Percentiles rank a stretch among this genome's conserved stretches.
These are phyloP conservation scores for Trachelus troglodyta DNA, from an alignment of 2,888 invertebrate species.

Conservation along the genomic window DNA sequence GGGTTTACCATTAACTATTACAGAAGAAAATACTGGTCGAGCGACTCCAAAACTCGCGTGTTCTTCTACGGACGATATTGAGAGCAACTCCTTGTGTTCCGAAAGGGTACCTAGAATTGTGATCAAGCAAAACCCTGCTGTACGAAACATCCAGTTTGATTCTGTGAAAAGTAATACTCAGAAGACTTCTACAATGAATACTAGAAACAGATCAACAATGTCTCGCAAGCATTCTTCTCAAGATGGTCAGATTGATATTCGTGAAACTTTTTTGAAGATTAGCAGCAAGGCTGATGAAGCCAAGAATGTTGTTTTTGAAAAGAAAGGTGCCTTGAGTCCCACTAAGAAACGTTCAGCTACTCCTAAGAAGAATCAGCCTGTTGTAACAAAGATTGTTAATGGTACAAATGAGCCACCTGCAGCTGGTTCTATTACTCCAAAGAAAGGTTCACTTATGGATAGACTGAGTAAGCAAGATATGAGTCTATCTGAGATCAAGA, in stretches of 20 bases:
- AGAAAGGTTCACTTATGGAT: constrained; percentile 67
- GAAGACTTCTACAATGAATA: constrained; percentile 34
- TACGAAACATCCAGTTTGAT: constrained; percentile 51
- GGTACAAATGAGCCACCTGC: constrained; percentile 41
- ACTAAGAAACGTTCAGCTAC: constrained; percentile 39
- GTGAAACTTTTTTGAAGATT: constrained; percentile 55
- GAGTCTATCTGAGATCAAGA: constrained; percentile 77
- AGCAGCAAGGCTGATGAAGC: constrained; percentile 26
- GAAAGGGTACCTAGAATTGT: not conserved
- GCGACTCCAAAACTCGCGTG: constrained; percentile 40
- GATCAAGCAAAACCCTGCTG: constrained; percentile 22
- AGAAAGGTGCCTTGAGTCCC: constrained; percentile 57
- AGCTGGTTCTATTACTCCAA: constrained; percentile 48
- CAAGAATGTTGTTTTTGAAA: constrained; percentile 54
- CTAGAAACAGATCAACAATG: constrained; percentile 31
- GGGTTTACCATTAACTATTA: constrained; percentile 20
- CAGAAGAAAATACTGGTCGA: constrained; percentile 24
- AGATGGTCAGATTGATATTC: constrained; percentile 56
- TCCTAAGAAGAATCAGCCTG: constrained; percentile 31
- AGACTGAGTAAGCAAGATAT: constrained; percentile 72
- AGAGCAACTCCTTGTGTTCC: not conserved
- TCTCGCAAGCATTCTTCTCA: constrained; percentile 32
- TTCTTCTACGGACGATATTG: constrained; percentile 5
- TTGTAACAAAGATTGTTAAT: constrained; percentile 51
- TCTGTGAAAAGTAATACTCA: constrained; percentile 34